A percentile compares a stretch with the other conserved stretches of the same genome.
Evolutionary conservation across 2,888 invertebrate genomes (phyloP).

Genomic region (Hydriomena furcata): DNA sequence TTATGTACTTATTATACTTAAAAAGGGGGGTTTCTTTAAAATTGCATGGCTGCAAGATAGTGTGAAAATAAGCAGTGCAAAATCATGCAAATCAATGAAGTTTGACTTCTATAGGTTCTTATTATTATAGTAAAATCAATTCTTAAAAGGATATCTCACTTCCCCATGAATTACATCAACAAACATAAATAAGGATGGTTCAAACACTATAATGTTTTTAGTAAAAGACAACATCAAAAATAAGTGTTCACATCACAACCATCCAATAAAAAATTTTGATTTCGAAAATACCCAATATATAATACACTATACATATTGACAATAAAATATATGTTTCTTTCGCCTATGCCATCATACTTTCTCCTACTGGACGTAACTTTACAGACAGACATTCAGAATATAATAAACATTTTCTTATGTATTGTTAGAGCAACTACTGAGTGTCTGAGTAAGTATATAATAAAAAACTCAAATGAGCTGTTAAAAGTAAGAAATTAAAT

Average conservation of each 20-base stretch:
- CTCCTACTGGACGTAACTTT: slow-evolving; percentile 57
- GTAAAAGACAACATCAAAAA: slow-evolving; percentile 27
- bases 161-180: slow-evolving; percentile 4
- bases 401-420: slow-evolving; percentile 8
- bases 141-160: not conserved
- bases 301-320: slow-evolving; percentile 48
- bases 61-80: too few relatives aligned
- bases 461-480: slow-evolving; percentile 17
- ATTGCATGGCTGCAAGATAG: too few relatives aligned
- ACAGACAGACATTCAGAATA: slow-evolving; percentile 34
- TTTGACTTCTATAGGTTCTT: not conserved
- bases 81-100: not conserved
- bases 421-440: slow-evolving; percentile 15
- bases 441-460: too few relatives aligned
- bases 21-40: too few relatives aligned
- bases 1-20: too few relatives aligned
- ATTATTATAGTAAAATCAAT: not conserved
- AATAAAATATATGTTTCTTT: slow-evolving; percentile 49
- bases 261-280: slow-evolving; percentile 65
- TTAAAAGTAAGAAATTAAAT: too few relatives aligned
- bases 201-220: slow-evolving; percentile 16
- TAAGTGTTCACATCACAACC: slow-evolving; percentile 70
- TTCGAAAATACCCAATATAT: slow-evolving; percentile 54
- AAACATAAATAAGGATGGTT: slow-evolving; percentile 17
- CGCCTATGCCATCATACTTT: slow-evolving; percentile 41